Evolutionary conservation across 2,888 invertebrate species (phyloP).

Genomic region (Oxystoma pomonae): DNA sequence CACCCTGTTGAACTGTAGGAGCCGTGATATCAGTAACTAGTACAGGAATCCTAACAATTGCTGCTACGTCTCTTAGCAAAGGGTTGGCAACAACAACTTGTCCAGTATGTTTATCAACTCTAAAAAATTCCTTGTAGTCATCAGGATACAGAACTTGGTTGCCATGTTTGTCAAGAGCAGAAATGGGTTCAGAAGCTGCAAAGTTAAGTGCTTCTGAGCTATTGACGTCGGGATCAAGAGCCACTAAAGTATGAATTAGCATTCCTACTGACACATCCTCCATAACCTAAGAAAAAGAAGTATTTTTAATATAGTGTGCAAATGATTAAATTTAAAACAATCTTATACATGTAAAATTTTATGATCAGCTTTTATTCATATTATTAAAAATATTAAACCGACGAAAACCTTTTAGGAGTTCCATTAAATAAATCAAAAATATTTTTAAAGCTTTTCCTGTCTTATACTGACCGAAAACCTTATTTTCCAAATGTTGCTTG

Average conservation of each 20-base stretch:
- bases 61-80: slow-evolving; percentile 64
- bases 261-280: slow-evolving; percentile 74
- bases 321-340: too few species aligned
- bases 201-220: slow-evolving; percentile 64
- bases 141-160: slow-evolving; percentile 57
- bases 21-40: slow-evolving; percentile 80
- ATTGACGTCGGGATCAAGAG: slow-evolving; percentile 75
- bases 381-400: too few species aligned
- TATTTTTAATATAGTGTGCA: too few species aligned
- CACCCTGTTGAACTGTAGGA: slow-evolving; percentile 66
- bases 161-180: slow-evolving; percentile 79
- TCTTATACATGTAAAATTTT: too few species aligned
- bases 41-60: slow-evolving; percentile 73
- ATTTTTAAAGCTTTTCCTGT: too few species aligned
- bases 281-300: slow-evolving; percentile 53
- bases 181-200: slow-evolving; percentile 65
- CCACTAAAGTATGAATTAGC: slow-evolving; percentile 65
- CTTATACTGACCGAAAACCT: too few species aligned
- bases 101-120: slow-evolving; percentile 57
- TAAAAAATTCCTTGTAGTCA: slow-evolving; percentile 60
- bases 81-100: slow-evolving; percentile 61
- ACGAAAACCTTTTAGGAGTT: too few species aligned
- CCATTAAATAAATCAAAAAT: too few species aligned
- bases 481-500: too few species aligned
- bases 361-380: too few species aligned